Conservation (phyloP, 2,797 vertebrate genomes). For the Acestrorhynchus altus region DNA sequence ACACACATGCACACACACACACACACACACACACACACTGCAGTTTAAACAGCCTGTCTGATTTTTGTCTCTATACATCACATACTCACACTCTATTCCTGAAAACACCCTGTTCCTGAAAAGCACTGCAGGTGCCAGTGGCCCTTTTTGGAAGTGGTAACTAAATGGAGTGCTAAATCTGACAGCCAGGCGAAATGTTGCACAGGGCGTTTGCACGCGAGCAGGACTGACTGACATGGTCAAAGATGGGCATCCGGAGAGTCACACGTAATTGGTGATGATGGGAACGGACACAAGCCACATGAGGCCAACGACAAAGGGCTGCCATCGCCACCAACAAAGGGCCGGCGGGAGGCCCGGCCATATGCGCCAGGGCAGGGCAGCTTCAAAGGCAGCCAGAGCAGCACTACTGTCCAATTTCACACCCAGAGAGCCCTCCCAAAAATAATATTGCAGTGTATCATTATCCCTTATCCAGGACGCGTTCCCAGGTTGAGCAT, state of each 20-base stretch:
- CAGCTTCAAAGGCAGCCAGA: constrained; percentile 56
- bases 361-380: constrained; percentile 55
- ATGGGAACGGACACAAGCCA: constrained; percentile 83
- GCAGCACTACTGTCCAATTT: constrained; percentile 55
- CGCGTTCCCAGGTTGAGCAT: constrained; percentile 34
- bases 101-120: constrained; percentile 31
- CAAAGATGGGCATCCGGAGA: constrained; percentile 64
- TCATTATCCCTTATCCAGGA: constrained; percentile 52
- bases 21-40: constrained; percentile 15
- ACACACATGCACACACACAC: constrained; percentile 11
- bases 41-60: neutral
- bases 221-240: constrained; percentile 57
- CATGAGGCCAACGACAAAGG: constrained; percentile 81
- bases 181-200: constrained; percentile 70
- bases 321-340: constrained; percentile 62
- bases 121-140: constrained; percentile 36
- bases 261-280: constrained; percentile 68
- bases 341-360: constrained; percentile 53
- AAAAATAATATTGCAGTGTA: constrained; percentile 57
- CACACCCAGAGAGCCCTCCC: constrained; percentile 51
- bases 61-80: neutral
- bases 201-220: constrained; percentile 68
- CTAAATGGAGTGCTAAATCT: constrained; percentile 63
- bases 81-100: constrained; percentile 12
- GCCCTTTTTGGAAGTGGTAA: constrained; percentile 52